A percentile compares a stretch with the other conserved stretches of the same genome.
Evolutionary conservation across 2,113 vertebrate genomes (phyloP).

Genomic region (Hiodon tergisus): DNA sequence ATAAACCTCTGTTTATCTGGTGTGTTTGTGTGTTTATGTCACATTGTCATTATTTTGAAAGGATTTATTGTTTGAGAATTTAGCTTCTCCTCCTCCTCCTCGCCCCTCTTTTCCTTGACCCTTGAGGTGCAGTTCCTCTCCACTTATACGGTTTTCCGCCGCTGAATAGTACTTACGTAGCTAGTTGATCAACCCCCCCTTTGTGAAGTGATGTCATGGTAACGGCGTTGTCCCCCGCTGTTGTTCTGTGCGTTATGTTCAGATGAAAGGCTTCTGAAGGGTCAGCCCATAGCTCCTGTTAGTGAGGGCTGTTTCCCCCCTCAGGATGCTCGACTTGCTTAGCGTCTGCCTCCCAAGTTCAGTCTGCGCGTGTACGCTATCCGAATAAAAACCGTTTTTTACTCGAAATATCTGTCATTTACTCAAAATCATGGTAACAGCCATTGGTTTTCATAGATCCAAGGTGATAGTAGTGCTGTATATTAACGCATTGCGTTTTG

Average conservation of each 20-base stretch:
- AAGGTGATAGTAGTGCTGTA: too few relatives aligned
- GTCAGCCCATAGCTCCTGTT: not conserved
- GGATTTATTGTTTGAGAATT: not conserved
- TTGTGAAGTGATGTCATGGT: conserved; percentile 16
- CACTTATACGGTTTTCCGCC: not conserved
- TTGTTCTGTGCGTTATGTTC: conserved; percentile 9
- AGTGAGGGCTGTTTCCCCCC: not conserved
- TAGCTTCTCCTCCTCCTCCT: not conserved
- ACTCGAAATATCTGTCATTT: too few relatives aligned
- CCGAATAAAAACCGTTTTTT: too few relatives aligned
- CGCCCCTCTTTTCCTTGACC: not conserved
- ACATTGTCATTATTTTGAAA: not conserved
- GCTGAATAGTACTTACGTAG: conserved; percentile 2
- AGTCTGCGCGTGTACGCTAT: too few relatives aligned
- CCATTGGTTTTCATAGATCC: too few relatives aligned
- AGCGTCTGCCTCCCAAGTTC: not conserved
- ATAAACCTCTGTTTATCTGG: not conserved
- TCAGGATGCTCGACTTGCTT: not conserved
- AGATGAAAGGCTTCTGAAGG: conserved; percentile 14
- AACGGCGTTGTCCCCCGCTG: conserved; percentile 5
- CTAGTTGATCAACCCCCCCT: not conserved
- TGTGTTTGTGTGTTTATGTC: not conserved
- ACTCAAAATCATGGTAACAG: too few relatives aligned
- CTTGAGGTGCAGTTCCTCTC: not conserved
- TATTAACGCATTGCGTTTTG: too few relatives aligned